Percentiles rank a stretch among this genome's conserved stretches.
Conservation (phyloP, 1,140 invertebrate species). For the Dendrolimus punctatus region DNA sequence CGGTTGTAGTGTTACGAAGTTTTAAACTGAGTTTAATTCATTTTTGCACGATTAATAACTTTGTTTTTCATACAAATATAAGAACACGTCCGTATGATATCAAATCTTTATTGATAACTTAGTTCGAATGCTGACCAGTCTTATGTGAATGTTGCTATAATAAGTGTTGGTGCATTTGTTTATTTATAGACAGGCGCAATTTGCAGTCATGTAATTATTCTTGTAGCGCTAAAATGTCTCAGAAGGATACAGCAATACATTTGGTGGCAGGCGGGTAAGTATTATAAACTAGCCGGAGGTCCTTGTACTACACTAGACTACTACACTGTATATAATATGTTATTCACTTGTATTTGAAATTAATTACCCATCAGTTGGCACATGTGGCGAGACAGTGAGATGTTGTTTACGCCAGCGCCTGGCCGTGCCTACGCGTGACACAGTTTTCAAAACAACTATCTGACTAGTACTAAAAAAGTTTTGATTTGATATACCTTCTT, state of each 20-base stretch:
- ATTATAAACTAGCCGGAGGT: slow-evolving; percentile 9
- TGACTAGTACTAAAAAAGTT: slow-evolving; percentile 1
- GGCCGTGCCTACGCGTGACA: slow-evolving; percentile 17
- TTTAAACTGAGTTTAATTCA: slow-evolving; percentile 19
- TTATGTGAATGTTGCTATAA: slow-evolving; percentile 31
- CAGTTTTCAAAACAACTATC: slow-evolving; percentile 9
- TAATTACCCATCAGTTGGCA: slow-evolving; percentile 15
- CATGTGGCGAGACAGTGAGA: slow-evolving; percentile 26
- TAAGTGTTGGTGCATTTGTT: slow-evolving; percentile 62
- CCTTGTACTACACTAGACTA: slow-evolving; percentile 5
- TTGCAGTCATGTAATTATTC: slow-evolving; percentile 65
- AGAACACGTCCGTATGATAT: slow-evolving; percentile 2
- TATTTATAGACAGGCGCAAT: slow-evolving; percentile 66
- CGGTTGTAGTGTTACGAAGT: slow-evolving; percentile 22
- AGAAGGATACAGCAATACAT: slow-evolving; percentile 88
- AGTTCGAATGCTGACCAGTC: slow-evolving; percentile 6
- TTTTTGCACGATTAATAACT: slow-evolving; percentile 10
- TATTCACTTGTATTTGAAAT: slow-evolving; percentile 16
- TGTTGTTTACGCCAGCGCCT: slow-evolving; percentile 28
- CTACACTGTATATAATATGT: slow-evolving; percentile 12
- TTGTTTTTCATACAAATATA: slow-evolving; percentile 6
- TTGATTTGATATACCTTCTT: too few relatives aligned
- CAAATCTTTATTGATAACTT: background rate
- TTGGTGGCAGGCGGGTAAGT: slow-evolving; percentile 90
- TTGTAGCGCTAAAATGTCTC: slow-evolving; percentile 75